Evolutionary conservation across 2,113 vertebrate genomes (phyloP), one percentile per base, ranked within the genome.

Genomic region (Leptobrachium ailaonicum): DNA sequence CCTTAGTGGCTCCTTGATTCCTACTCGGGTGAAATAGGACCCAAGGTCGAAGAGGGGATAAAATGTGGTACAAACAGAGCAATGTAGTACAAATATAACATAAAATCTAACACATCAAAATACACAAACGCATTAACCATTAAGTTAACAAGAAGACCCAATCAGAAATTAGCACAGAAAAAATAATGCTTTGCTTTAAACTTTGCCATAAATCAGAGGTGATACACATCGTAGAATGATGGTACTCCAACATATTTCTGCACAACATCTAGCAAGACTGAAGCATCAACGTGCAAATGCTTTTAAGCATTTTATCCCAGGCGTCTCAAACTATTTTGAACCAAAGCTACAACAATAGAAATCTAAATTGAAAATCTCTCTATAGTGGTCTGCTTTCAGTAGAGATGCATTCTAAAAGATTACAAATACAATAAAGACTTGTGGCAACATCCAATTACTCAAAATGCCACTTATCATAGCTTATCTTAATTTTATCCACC

Each of bases 351-450:
- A 69, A 73, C 69, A 69, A 75, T 73, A 81, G 54, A 81, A 68
- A 81, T 81, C 79, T 75, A 81, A 81, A 81, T 81, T 81, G 72
- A 81, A 81, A 81, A 81, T 81, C 79, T 81, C 54, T 81, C 50
- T 47, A 63, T 66, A 68, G 79, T 69, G 53, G 79, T 54, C 53
- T 69, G 66, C 32, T 74, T 50, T 62, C 72, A 75, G 79, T 81
- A 66, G 66, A 81, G 79, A 81, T 81, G 72, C 64, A 75, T 81
- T 81, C 45, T 43, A 58, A 45, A 60, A 81, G 79, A 81, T 81
- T 81, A 81, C 79, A 81, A 47, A 62, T 69, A 75, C 67, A 81
- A 75, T 81, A 75, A 81, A 81, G 79, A 81, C 73, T 74, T 50
- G 64, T 81, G 79, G 79, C 56, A 81, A 81, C 72, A 75, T 72